Percentiles rank a stretch among this genome's conserved stretches.
phyloP scores from a whole-genome alignment of 1,140 invertebrate species.

The Eueides isabella region DNA sequence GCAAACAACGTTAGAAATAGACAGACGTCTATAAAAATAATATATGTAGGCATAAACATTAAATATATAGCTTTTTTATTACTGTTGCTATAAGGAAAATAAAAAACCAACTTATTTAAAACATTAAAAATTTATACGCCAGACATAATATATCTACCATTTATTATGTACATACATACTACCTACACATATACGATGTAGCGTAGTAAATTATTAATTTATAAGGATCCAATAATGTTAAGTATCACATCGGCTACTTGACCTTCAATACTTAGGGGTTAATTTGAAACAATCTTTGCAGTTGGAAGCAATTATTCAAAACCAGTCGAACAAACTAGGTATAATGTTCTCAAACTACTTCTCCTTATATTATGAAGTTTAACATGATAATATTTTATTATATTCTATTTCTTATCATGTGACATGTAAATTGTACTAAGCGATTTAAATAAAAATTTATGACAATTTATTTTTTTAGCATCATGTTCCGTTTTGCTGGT shows the following conservation, averaged over 20 bases:
- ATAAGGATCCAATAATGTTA: not conserved
- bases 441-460: too few species aligned
- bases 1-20: not conserved
- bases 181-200: too few species aligned
- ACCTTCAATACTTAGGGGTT: constrained; percentile 37
- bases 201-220: not conserved
- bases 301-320: constrained; percentile 8
- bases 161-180: not conserved
- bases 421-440: not conserved
- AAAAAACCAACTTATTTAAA: not conserved
- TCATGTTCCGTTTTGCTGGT: too few species aligned
- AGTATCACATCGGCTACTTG: constrained; percentile 19
- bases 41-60: not conserved
- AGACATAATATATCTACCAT: not conserved
- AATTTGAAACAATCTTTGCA: constrained; percentile 27
- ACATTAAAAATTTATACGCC: not conserved
- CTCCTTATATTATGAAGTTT: too few species aligned
- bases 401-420: not conserved
- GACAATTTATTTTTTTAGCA: too few species aligned
- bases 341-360: not conserved
- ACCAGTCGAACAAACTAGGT: constrained; percentile 20
- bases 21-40: not conserved
- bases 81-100: not conserved
- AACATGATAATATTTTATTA: not conserved
- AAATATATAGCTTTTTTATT: not conserved